Evolutionary conservation across 2,113 vertebrate genomes (phyloP).

Genomic region (Zosterops borbonicus): DNA sequence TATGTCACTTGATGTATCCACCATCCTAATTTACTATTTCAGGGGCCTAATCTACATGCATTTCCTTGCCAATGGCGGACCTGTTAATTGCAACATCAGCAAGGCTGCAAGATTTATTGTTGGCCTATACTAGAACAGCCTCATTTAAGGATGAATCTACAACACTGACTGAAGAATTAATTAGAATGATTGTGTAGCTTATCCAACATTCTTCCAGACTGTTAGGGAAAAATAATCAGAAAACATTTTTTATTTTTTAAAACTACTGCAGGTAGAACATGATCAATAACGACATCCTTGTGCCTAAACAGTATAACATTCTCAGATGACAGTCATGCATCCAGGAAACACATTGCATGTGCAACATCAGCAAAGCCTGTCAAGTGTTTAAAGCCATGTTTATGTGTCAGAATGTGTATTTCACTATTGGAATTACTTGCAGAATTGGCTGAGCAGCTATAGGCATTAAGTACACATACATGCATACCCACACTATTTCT

Average conservation of each 20-base stretch:
- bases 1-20: neutral
- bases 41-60: neutral
- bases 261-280: neutral
- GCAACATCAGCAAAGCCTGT: neutral
- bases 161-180: neutral
- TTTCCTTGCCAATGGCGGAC: neutral
- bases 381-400: neutral
- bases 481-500: rapidly evolving
- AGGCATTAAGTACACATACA: neutral
- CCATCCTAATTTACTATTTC: neutral
- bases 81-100: neutral
- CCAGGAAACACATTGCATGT: neutral
- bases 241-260: neutral
- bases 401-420: neutral
- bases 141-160: neutral
- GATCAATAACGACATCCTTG: rapidly evolving
- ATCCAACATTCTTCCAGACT: neutral
- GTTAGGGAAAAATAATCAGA: neutral
- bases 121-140: neutral
- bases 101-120: neutral
- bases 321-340: neutral
- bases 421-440: neutral
- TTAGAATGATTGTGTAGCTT: neutral
- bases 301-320: neutral
- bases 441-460: neutral